These are phyloP conservation scores for Dendrocopos noguchii DNA, from an alignment of 2,113 vertebrate species.

Conservation along the genomic window DNA sequence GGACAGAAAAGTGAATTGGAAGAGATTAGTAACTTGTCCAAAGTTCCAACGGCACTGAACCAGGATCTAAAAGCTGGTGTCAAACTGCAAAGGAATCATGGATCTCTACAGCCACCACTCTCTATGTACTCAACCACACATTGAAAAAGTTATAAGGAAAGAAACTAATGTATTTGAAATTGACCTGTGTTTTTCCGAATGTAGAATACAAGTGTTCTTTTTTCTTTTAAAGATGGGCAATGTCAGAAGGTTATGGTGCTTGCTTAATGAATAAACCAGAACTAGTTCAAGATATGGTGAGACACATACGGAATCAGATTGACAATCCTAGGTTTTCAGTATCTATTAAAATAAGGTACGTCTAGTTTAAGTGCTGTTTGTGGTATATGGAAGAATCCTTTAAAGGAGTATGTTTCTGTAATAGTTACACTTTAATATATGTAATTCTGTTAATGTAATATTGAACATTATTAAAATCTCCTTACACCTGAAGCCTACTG, in stretches of 20 bases:
- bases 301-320: slow-evolving; percentile 88
- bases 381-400: background rate
- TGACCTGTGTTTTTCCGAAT: slow-evolving; percentile 1
- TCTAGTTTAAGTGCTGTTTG: background rate
- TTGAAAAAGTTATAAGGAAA: background rate
- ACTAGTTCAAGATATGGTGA: slow-evolving; percentile 93
- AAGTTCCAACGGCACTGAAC: background rate
- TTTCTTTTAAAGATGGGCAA: slow-evolving; percentile 87
- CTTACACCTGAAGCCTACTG: background rate
- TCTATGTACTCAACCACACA: background rate
- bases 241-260: slow-evolving; percentile 94
- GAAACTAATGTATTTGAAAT: background rate
- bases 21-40: background rate
- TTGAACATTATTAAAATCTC: background rate
- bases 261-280: slow-evolving; percentile 97
- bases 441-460: background rate
- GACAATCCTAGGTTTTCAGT: slow-evolving; percentile 86
- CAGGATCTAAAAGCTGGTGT: background rate
- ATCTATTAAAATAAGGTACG: slow-evolving; percentile 96
- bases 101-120: background rate
- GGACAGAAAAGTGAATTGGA: background rate
- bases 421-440: background rate
- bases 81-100: background rate
- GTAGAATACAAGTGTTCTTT: slow-evolving; percentile 3
- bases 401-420: background rate